Evolutionary conservation across 2,888 invertebrate species (phyloP).

Genomic region (Xanthorhoe spadicearia): DNA sequence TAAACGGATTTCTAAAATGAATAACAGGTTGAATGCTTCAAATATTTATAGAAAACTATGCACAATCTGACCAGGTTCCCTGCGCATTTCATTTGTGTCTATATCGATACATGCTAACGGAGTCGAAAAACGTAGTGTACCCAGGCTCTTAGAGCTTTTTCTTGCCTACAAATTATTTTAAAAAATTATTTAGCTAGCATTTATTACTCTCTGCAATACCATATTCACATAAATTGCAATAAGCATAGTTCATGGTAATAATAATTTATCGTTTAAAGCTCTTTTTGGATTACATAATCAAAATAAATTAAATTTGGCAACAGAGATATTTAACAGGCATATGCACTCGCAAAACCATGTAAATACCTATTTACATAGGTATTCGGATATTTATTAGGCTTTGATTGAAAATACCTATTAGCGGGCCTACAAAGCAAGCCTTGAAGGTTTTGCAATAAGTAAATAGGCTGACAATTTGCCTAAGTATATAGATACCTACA

Average conservation of each 20-base stretch:
- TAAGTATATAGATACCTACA: slow-evolving; percentile 8
- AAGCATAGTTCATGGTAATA: too few relatives aligned
- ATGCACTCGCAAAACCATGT: neutral
- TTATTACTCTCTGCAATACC: too few relatives aligned
- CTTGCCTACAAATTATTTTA: too few relatives aligned
- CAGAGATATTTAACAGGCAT: neutral
- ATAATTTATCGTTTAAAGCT: too few relatives aligned
- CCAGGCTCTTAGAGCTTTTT: too few relatives aligned
- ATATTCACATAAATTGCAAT: too few relatives aligned
- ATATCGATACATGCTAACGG: too few relatives aligned
- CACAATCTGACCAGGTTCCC: neutral
- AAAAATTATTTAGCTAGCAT: too few relatives aligned
- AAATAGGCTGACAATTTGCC: slow-evolving; percentile 36
- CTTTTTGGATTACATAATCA: too few relatives aligned
- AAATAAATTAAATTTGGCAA: neutral
- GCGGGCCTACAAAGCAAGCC: slow-evolving; percentile 43
- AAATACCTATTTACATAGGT: neutral
- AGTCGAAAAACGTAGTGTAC: too few relatives aligned
- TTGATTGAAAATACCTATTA: slow-evolving; percentile 1
- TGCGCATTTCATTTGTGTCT: too few relatives aligned
- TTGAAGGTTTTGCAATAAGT: slow-evolving; percentile 62
- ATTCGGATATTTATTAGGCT: neutral
- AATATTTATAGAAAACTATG: neutral
- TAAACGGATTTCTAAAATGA: neutral
- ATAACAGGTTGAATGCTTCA: neutral